phyloP scores from a whole-genome alignment of 2,797 vertebrate genomes.

The Apogon talboti region DNA sequence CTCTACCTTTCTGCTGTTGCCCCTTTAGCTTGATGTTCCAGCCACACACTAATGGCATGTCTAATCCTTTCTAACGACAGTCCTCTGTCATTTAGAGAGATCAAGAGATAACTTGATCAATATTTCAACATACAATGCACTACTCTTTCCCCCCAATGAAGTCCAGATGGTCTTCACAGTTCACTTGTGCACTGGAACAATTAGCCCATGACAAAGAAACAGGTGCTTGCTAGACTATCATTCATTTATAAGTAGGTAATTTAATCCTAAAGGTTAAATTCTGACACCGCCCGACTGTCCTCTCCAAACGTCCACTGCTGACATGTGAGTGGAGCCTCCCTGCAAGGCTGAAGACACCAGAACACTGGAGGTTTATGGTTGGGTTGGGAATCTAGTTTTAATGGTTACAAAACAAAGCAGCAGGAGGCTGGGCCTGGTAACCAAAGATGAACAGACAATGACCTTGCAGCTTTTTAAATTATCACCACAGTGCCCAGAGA shows the following conservation, averaged over 20 bases:
- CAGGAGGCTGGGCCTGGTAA: slow-evolving; percentile 30
- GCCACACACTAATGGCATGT: slow-evolving; percentile 13
- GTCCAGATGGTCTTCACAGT: slow-evolving; percentile 65
- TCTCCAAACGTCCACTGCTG: slow-evolving; percentile 29
- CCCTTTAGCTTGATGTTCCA: too few relatives aligned
- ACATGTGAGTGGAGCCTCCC: slow-evolving; percentile 39
- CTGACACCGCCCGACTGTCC: slow-evolving; percentile 25
- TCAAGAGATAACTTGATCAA: slow-evolving; percentile 42
- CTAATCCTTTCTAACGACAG: slow-evolving; percentile 24
- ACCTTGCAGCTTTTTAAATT: slow-evolving; percentile 15
- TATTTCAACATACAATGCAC: slow-evolving; percentile 47
- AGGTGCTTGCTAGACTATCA: slow-evolving; percentile 54
- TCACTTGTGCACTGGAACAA: slow-evolving; percentile 41
- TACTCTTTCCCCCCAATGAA: slow-evolving; percentile 39
- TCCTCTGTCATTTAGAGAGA: slow-evolving; percentile 13
- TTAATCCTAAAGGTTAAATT: slow-evolving; percentile 54
- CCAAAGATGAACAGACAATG: slow-evolving; percentile 9
- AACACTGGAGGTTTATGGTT: slow-evolving; percentile 16
- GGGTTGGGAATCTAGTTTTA: slow-evolving; percentile 6
- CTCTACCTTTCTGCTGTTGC: too few relatives aligned
- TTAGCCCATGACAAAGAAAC: slow-evolving; percentile 44
- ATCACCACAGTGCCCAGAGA: slow-evolving; percentile 35
- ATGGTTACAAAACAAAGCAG: slow-evolving; percentile 21
- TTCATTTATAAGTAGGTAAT: slow-evolving; percentile 70
- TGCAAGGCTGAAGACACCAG: slow-evolving; percentile 26